A percentile compares a stretch with the other conserved stretches of the same genome.
Evolutionary conservation across 2,797 vertebrate species (phyloP).

Genomic region (Salmo trutta): DNA sequence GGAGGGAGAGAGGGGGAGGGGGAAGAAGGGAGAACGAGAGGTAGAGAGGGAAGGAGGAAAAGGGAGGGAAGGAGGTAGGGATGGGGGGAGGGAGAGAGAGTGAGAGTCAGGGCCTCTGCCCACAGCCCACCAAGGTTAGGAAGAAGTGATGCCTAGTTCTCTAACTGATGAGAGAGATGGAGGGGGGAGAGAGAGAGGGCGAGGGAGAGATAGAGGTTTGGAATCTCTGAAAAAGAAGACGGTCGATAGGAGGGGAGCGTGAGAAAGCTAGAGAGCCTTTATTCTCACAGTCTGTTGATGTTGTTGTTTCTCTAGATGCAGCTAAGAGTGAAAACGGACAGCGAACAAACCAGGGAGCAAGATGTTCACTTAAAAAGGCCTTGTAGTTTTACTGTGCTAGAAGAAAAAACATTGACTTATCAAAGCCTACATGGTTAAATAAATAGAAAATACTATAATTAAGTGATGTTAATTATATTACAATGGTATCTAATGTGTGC

Average conservation of each 20-base stretch:
- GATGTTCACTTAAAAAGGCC: neutral
- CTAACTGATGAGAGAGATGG: neutral
- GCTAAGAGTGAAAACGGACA: no score
- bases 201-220: neutral
- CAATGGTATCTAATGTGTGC: neutral
- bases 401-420: neutral
- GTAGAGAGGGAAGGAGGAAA: neutral
- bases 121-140: neutral
- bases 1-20: neutral
- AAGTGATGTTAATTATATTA: neutral
- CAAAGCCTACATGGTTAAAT: neutral
- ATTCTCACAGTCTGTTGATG: neutral
- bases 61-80: neutral
- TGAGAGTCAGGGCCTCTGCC: conserved; percentile 61
- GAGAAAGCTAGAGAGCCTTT: neutral
- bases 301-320: neutral
- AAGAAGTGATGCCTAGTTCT: neutral
- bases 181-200: no score
- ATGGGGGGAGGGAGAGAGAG: conserved; percentile 7
- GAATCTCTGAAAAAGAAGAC: neutral
- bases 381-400: neutral
- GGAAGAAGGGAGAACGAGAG: neutral
- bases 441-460: neutral
- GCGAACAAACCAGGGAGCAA: neutral
- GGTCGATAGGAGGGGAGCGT: conserved; percentile 7